These are phyloP conservation scores for Lypha dubia DNA, from an alignment of 2,888 invertebrate species.

Conservation along the genomic window DNA sequence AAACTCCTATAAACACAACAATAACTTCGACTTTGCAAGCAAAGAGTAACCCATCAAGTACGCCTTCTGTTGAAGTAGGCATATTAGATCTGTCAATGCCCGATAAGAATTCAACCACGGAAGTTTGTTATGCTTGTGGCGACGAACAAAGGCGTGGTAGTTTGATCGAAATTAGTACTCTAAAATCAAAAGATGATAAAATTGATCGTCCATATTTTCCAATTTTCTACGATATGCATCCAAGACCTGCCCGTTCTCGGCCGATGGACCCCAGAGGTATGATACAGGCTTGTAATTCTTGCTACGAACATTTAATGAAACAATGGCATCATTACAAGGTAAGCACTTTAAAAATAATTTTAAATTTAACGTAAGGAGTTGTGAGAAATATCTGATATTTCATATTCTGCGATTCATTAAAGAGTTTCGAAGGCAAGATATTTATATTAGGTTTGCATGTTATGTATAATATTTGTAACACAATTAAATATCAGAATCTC, in stretches of 20 bases:
- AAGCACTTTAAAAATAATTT: conserved; percentile 67
- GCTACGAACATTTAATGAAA: conserved; percentile 92
- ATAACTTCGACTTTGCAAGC: conserved; percentile 73
- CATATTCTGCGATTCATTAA: too few species aligned
- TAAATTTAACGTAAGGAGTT: too few species aligned
- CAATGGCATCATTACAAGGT: conserved; percentile 94
- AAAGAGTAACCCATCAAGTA: conserved; percentile 77
- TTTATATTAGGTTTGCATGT: too few species aligned
- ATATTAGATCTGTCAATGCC: conserved; percentile 96
- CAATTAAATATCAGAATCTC: too few species aligned
- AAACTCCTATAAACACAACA: conserved; percentile 68
- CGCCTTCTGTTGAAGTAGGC: conserved; percentile 88
- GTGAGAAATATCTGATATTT: too few species aligned
- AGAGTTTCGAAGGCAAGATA: too few species aligned
- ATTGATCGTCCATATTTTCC: conserved; percentile 88
- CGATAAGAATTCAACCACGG: conserved; percentile 94
- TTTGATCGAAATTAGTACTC: conserved; percentile 88
- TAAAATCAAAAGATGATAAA: conserved; percentile 84
- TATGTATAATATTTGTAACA: too few species aligned
- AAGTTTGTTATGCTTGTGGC: conserved; percentile 95
- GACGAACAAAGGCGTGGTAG: conserved; percentile 94
- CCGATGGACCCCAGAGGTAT: conserved; percentile 92
- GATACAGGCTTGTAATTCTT: conserved; percentile 92
- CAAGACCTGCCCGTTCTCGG: conserved; percentile 92
- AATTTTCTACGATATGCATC: conserved; percentile 90